These are phyloP conservation scores for Nothoprocta pentlandii DNA, from an alignment of 2,113 vertebrate genomes.

Conservation along the genomic window DNA sequence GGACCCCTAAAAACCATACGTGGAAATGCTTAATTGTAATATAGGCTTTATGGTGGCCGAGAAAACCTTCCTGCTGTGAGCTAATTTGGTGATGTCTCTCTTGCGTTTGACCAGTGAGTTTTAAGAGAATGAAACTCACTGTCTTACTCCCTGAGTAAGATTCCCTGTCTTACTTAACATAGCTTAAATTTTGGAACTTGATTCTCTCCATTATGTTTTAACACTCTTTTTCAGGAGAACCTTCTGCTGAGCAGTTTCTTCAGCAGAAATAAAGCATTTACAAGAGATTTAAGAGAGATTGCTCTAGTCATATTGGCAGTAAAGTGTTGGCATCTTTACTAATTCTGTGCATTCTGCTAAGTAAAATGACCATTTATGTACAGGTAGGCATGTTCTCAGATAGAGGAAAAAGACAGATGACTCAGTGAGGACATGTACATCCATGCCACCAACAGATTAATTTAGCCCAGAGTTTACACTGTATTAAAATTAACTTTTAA, in stretches of 20 bases:
- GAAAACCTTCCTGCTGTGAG: background rate
- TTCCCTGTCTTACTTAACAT: background rate
- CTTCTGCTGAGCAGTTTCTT: background rate
- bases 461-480: background rate
- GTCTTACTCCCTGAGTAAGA: background rate
- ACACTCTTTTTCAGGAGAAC: background rate
- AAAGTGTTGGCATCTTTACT: background rate
- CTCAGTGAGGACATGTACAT: background rate
- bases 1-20: background rate
- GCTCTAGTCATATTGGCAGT: background rate
- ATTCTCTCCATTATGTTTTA: fast-evolving
- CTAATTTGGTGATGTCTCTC: background rate
- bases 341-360: background rate
- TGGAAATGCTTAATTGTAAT: background rate
- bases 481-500: background rate
- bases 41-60: background rate
- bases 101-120: background rate
- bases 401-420: background rate
- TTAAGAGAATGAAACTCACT: background rate
- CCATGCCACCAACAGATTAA: background rate
- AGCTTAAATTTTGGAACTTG: background rate
- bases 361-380: background rate
- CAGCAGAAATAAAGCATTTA: background rate
- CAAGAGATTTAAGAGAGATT: background rate
- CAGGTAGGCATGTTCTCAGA: background rate